Base-by-base conservation (phyloP, 1,140 invertebrate species). In the Callitettix versicolor region DNA sequence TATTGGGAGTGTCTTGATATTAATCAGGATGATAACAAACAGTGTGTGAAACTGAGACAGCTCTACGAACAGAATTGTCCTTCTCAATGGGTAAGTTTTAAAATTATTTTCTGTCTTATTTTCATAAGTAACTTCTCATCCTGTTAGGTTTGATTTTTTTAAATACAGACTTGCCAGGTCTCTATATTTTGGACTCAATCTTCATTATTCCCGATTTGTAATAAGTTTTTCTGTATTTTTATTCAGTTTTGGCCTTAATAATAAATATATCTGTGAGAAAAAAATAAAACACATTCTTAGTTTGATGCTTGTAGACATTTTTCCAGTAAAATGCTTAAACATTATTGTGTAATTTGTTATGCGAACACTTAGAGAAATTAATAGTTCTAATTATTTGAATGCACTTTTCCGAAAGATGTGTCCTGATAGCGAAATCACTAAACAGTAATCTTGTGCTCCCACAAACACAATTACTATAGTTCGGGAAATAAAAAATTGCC, bases 1-100 rank as follows among this genome's bases (percentile, higher is more conserved):
- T 95, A 90, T 69, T 95, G 91, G 90, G 80, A 86, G 60, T 96
- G 93, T 73, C 72, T 95, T 54, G 87, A 91, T 69, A 63, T 63
- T 63, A 80, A 71, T 67, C 77, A 65, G 68, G 79, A 73, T 65
- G 76, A 69, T 67, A 70, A 51, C 58, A 74, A 74, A 58, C 75
- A 77, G 50, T 95, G 92, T 71, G 66, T 71, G 58, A 74, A 85
- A 65, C 70, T 87, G 59, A 79, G 88, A 55, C 80, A 84, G 72
- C 50, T 80, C 18, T 95, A 88, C 74, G 89, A 91, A 77, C 76
- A 78, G 48, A 79, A 78, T 15, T 96, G 91, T 69, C 85, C 89
- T n/a, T 68, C 78, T 14, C 82, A 87, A 69, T 96, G 91, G 91
- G 82, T 85, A 65, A 71, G 69, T 61, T 9, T 17, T 12, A 24